Evolutionary conservation across 2,888 invertebrate genomes (phyloP), one percentile per base, ranked within the genome.

Genomic region (Philhelius pedissequus): DNA sequence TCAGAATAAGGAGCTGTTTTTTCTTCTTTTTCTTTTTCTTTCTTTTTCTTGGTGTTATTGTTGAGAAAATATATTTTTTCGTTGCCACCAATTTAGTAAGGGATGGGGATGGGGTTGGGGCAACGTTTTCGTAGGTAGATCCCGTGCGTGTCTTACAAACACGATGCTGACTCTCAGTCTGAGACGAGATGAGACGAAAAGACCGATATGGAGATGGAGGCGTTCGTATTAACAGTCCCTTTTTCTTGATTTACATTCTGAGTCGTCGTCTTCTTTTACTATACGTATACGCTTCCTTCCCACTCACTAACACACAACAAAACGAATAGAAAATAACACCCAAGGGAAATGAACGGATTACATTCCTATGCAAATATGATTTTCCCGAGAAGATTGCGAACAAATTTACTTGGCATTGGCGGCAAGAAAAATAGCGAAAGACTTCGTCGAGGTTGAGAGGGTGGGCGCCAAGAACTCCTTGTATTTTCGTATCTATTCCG

Each of bases 311-410:
- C 52, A 32, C 52, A 48, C 32, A 77, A 77, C 77, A 82, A 79
- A 83, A 71, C 70, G 70, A 54, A 79, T 48, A 68, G 79, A 84
- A 78, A 79, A 84, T 84, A 84, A 84, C 71, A 79, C 84, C 84
- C 84, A 58, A 79, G 84, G 84, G 84, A 79, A 84, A 79, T 79
- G 84, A 79, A 79, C 71, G 79, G 75, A 84, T 79, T 84, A 79
- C 84, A 84, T 84, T 84, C 84, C 84, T 84, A 84, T 84, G 84
- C 79, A 84, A 84, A 84, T 84, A 84, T 84, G 84, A 84, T 79
- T 84, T 84, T 79, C 13, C 71, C 75, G 70, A 84, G 84, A 84
- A 84, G 84, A 84, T 84, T 84, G 84, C 79, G 79, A 79, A 79
- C 84, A 84, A 84, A 84, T 84, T 84, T 71, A 79, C 84, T 84